phyloP scores from a whole-genome alignment of 2,797 vertebrate genomes.

The Prunella strophiata region DNA sequence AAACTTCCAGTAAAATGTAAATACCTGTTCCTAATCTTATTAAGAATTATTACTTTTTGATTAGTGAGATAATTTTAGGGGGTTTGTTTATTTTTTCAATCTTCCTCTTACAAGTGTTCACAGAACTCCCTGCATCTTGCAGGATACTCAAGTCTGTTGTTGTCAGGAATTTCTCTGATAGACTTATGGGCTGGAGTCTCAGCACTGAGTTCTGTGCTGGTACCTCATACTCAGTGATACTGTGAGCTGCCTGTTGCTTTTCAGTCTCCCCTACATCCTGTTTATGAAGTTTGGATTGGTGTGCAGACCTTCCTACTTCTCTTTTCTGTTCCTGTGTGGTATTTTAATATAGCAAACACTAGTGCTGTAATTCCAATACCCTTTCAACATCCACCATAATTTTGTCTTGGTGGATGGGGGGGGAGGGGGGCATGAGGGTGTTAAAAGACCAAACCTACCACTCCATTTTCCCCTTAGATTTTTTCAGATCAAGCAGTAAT shows the following conservation, averaged over 20 bases:
- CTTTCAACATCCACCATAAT: not conserved
- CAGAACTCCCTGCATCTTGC: not conserved
- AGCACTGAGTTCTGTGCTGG: not conserved
- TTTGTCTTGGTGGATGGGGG: not conserved
- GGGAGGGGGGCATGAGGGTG: not conserved
- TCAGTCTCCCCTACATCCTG: rapidly evolving
- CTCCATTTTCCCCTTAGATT: not conserved
- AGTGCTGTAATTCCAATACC: not conserved
- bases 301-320: not conserved
- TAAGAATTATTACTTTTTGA: not conserved
- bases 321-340: not conserved
- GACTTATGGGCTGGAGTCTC: not conserved
- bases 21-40: not conserved
- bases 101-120: not conserved
- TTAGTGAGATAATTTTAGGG: not conserved
- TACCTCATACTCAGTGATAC: not conserved
- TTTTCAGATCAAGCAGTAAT: constrained; percentile 18
- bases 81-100: not conserved
- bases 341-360: not conserved
- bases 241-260: not conserved
- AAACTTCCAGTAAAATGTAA: not conserved
- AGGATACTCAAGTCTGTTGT: not conserved
- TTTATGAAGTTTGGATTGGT: not conserved
- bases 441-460: not conserved
- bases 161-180: not conserved